Evolutionary conservation across 1,140 invertebrate species (phyloP).

Genomic region (Lordiphosa stackelbergi): DNA sequence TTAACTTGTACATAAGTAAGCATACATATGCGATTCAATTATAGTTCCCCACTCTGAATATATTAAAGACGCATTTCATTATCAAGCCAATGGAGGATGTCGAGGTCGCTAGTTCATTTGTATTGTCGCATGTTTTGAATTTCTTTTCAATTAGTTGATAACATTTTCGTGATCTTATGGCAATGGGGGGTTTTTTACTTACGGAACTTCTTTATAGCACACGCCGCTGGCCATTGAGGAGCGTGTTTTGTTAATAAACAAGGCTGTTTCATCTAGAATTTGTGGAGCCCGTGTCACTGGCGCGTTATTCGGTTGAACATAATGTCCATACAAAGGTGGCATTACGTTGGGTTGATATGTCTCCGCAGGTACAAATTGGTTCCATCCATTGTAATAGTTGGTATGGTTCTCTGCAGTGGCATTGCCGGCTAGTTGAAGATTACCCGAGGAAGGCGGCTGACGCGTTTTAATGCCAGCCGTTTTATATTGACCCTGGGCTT

Average conservation of each 20-base stretch:
- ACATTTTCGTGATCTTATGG: conserved; percentile 9
- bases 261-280: conserved; percentile 58
- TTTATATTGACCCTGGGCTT: conserved; percentile 55
- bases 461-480: conserved; percentile 68
- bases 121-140: conserved; percentile 39
- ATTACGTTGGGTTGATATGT: conserved; percentile 40
- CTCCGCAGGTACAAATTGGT: conserved; percentile 51
- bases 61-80: conserved; percentile 50
- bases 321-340: conserved; percentile 32
- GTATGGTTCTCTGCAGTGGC: conserved; percentile 25
- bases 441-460: conserved; percentile 50
- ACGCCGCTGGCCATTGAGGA: conserved; percentile 77
- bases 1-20: conserved; percentile 13
- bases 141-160: conserved; percentile 26
- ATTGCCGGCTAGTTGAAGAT: conserved; percentile 44
- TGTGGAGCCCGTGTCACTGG: conserved; percentile 23
- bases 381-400: conserved; percentile 19
- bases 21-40: neutral
- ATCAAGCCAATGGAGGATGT: conserved; percentile 64
- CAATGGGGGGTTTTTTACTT: conserved; percentile 63
- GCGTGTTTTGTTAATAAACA: conserved; percentile 70
- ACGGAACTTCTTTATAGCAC: conserved; percentile 80
- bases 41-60: conserved; percentile 17
- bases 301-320: conserved; percentile 36
- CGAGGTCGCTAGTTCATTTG: conserved; percentile 57